phyloP scores from a whole-genome alignment of 2,113 vertebrate species.

The Eublepharis macularius region DNA sequence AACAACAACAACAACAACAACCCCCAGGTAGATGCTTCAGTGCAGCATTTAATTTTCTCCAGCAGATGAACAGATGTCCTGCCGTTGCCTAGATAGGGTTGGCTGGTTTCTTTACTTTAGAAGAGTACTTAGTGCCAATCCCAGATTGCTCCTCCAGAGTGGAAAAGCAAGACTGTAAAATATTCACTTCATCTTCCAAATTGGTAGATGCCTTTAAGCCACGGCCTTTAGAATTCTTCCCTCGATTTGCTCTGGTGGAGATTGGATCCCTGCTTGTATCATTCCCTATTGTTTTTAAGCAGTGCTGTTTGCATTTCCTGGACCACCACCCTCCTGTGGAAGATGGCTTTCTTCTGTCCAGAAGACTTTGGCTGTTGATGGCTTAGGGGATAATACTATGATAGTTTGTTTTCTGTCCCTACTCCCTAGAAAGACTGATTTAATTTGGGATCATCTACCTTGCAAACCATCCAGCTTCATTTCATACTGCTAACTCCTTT shows the following conservation, averaged over 20 bases:
- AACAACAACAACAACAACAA: no score
- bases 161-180: background rate
- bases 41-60: conserved; percentile 30
- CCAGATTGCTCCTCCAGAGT: background rate
- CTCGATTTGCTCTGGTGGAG: conserved; percentile 35
- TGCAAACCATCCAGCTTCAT: background rate
- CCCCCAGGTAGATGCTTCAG: conserved; percentile 38
- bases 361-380: background rate
- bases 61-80: background rate
- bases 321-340: background rate
- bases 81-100: background rate
- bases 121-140: background rate
- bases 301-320: background rate
- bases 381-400: background rate
- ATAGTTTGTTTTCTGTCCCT: background rate
- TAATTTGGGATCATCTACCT: background rate
- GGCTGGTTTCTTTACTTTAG: background rate
- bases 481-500: background rate
- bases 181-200: background rate
- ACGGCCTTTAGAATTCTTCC: conserved; percentile 5
- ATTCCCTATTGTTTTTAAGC: background rate
- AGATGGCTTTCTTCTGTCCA: background rate
- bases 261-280: background rate
- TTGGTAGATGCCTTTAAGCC: background rate
- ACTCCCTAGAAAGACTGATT: no score